These are phyloP conservation scores for Megalopta genalis DNA, from an alignment of 1,140 invertebrate genomes.

Conservation along the genomic window DNA sequence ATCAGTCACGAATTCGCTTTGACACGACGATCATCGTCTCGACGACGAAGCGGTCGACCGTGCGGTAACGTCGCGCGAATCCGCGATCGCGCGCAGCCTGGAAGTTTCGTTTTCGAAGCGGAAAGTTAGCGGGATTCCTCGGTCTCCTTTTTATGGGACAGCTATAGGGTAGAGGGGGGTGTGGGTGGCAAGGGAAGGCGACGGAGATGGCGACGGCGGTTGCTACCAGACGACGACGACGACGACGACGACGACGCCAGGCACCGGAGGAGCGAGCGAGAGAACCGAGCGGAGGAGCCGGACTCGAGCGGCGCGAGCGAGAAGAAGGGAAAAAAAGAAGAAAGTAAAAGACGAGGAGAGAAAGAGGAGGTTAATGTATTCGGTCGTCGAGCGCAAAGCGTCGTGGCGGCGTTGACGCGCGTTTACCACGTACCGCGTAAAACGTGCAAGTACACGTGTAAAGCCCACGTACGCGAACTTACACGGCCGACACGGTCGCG, in stretches of 20 bases:
- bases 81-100: too few relatives aligned
- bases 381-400: conserved; percentile 49
- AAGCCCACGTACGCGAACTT: conserved; percentile 38
- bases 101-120: background rate
- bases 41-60: background rate
- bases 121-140: background rate
- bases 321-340: background rate
- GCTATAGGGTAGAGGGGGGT: background rate
- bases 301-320: background rate
- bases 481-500: conserved; percentile 30
- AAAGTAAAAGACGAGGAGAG: background rate
- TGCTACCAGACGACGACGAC: background rate
- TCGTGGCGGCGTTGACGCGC: conserved; percentile 26
- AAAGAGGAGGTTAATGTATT: conserved; percentile 51
- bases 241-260: background rate
- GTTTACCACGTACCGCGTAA: conserved; percentile 48
- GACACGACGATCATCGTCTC: too few relatives aligned
- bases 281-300: background rate
- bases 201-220: background rate
- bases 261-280: too few relatives aligned
- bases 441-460: conserved; percentile 43
- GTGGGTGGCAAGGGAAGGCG: background rate
- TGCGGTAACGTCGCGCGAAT: background rate
- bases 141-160: background rate
- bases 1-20: too few relatives aligned